A percentile compares a stretch with the other conserved stretches of the same genome.
These are phyloP conservation scores for Dryobates pubescens DNA, from an alignment of 2,797 vertebrate species.

Conservation along the genomic window DNA sequence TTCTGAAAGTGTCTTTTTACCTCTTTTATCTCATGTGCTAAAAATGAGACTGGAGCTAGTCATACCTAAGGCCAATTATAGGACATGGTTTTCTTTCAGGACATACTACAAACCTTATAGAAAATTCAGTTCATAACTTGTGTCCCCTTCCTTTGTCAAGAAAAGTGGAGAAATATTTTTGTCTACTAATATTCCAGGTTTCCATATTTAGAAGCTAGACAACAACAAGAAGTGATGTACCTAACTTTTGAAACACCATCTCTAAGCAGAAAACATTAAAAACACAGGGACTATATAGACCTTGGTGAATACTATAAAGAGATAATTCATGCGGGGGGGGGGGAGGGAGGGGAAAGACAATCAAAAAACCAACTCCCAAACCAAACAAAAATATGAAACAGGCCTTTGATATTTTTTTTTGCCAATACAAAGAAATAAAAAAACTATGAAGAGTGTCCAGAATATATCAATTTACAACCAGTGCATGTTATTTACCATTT, in stretches of 20 bases:
- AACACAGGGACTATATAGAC: neutral
- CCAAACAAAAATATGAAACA: neutral
- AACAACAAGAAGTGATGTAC: neutral
- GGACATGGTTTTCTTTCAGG: neutral
- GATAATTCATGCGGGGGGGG: neutral
- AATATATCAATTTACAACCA: neutral
- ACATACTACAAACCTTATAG: neutral
- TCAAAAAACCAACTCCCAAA: rapidly evolving
- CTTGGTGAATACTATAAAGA: neutral
- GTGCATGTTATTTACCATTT: neutral
- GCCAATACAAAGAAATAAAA: neutral
- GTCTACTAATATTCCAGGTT: neutral
- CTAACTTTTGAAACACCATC: neutral
- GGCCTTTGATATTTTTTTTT: neutral
- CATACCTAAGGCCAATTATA: neutral
- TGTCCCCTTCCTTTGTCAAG: rapidly evolving
- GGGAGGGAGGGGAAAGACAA: neutral
- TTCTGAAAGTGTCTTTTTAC: neutral
- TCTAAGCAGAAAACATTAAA: neutral
- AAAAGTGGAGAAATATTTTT: neutral
- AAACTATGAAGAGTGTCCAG: neutral
- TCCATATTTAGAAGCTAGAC: neutral
- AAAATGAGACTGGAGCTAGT: neutral
- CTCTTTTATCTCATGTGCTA: neutral
- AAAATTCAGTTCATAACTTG: neutral